Evolutionary conservation across 2,113 vertebrate genomes (phyloP), one percentile per base, ranked within the genome.

Genomic region (Solea senegalensis): DNA sequence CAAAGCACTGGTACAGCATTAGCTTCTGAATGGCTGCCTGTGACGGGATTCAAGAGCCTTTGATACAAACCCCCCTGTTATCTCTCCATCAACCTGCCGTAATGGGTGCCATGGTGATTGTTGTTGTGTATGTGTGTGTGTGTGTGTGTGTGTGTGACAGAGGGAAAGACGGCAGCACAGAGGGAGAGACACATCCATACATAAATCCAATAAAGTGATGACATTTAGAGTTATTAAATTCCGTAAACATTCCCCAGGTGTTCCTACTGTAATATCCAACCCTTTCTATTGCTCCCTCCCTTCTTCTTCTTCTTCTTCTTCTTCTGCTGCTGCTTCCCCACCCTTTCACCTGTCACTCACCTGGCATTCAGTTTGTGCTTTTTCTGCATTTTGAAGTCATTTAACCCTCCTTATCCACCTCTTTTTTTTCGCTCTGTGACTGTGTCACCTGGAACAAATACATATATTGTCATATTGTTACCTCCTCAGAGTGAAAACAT

Each of bases 191-290:
- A 73, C 60, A 86, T 86, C 80, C 76, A 67, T 84, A 82, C 80
- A 82, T 86, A 87, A 87, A 89, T 90, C 83, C 88, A 92, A 90
- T 92, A 92, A 91, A 84, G 80, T 82, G 75, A 88, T 92, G 91
- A 88, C 85, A 91, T 92, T 91, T 90, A 72, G 58, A 81, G 82
- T 92, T 90, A 90, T 91, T 92, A 88, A 87, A 89, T 88, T 84
- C 75, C 85, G 79, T 82, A 88, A 88, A 91, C 82, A 88, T 86
- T 89, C 89, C 85, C 82, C 87, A 78, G 86, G 89, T 89, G 88
- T 73, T 78, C 63, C 34, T 1, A 80, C 76, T 73, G 77, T 85
- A 84, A 91, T 90, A 89, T 84, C 69, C 62, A 63, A 58, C 59
- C 61, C 68, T 58, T 72, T 59, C 51, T 39, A 6, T n/a, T n/a